phyloP scores from a whole-genome alignment of 1,140 invertebrate genomes.

The Leptopilina clavipes region DNA sequence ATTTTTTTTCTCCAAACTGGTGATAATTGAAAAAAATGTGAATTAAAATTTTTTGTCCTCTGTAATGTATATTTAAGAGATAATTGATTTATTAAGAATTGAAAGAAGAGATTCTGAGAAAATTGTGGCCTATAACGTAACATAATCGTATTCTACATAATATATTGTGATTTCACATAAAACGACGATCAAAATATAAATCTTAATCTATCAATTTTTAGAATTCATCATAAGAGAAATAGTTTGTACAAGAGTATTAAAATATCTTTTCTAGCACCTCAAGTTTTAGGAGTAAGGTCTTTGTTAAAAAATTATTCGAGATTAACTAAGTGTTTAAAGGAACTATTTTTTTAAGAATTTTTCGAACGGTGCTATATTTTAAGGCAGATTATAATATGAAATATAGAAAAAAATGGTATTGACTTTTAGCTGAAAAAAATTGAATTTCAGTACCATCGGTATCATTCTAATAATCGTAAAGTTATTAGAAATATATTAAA shows the following conservation, averaged over 20 bases:
- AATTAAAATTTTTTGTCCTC: background rate
- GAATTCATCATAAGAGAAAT: slow-evolving; percentile 20
- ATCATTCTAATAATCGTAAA: background rate
- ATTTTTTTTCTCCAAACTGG: too few species aligned
- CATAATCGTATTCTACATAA: slow-evolving; percentile 16
- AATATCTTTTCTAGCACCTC: slow-evolving; percentile 24
- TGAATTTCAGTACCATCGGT: background rate
- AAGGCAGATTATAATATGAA: slow-evolving; percentile 34
- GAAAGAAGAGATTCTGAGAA: slow-evolving; percentile 12
- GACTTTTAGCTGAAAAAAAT: slow-evolving; percentile 29
- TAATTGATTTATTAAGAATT: too few species aligned
- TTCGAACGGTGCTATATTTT: slow-evolving; percentile 41
- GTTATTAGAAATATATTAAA: background rate
- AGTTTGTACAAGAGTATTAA: background rate
- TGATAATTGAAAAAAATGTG: too few species aligned
- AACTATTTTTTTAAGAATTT: slow-evolving; percentile 46
- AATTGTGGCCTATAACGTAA: slow-evolving; percentile 24
- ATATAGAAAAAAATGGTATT: background rate
- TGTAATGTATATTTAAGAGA: background rate
- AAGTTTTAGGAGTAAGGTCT: background rate
- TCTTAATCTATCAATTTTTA: background rate
- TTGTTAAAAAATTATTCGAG: slow-evolving; percentile 22
- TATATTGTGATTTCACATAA: slow-evolving; percentile 11
- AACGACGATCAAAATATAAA: slow-evolving; percentile 20
- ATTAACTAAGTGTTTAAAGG: slow-evolving; percentile 37